These are phyloP conservation scores for Ispidina picta DNA, from an alignment of 2,797 vertebrate genomes.

Conservation along the genomic window DNA sequence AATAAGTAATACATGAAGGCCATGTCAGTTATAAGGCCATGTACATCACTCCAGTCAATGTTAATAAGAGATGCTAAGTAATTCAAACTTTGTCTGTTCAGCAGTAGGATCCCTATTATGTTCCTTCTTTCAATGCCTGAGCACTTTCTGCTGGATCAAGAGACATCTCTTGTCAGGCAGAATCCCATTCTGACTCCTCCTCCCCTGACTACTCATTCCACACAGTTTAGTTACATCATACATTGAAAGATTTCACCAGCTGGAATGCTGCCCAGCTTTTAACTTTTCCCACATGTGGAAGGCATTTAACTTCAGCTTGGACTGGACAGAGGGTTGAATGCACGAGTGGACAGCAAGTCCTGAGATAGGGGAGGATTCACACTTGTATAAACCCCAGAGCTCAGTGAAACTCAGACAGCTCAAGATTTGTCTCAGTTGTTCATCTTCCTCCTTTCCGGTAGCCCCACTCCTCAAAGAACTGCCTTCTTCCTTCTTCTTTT, in stretches of 20 bases:
- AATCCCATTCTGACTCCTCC: not conserved
- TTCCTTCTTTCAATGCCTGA: not conserved
- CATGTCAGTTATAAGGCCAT: not conserved
- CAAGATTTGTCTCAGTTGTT: not conserved
- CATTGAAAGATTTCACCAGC: constrained; percentile 15
- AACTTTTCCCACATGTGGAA: constrained; percentile 68
- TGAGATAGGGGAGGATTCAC: not conserved
- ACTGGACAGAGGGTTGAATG: not conserved
- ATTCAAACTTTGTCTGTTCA: not conserved
- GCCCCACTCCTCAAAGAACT: not conserved
- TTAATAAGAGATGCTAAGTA: not conserved
- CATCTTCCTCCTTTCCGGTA: not conserved
- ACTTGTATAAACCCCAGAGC: not conserved
- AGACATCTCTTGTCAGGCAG: not conserved
- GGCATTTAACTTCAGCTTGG: constrained; percentile 20
- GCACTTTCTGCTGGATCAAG: not conserved
- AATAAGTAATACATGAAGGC: not conserved
- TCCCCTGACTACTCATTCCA: not conserved
- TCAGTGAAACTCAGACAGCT: rapidly evolving
- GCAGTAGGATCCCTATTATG: not conserved
- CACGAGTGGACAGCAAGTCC: not conserved
- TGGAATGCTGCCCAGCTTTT: constrained; percentile 54
- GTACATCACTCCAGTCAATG: not conserved
- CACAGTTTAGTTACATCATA: constrained; percentile 18
- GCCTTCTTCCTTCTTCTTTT: not conserved